Base-by-base conservation (phyloP, 2,888 invertebrate species). In the Parnassius smintheus region DNA sequence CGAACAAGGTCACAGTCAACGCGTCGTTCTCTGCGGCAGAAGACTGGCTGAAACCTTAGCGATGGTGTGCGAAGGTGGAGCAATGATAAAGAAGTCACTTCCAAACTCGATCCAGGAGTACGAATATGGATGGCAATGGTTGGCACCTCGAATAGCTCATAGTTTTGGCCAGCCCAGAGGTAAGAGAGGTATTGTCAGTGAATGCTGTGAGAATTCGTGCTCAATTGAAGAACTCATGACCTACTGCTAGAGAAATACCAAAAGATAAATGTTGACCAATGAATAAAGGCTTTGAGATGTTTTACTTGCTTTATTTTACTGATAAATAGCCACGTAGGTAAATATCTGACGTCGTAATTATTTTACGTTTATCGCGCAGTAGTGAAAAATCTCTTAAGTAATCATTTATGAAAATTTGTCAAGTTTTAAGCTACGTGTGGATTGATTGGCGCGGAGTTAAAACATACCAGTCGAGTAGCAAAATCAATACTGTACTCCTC, bases 171-270 rank as follows among this genome's bases (percentile, higher is more conserved):
- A 42, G 18, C 9, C 44, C 9, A 68, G 70, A 52, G 61, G 65
- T 9, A 75, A 74, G 56, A 59, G 75, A 35, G 69, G 69, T 0
- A 66, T 74, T 1, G 69, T 71, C 2, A 67, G 66, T 2, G 76
- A 75, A 35, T 76, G 76, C 69, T 76, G 75, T 49, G 69, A 70
- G 9, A 70, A 71, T 8, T 63, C 68, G 2, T 75, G 74, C 62
- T 67, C 70, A 1, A 18, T 72, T 7, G 61, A 71, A 4, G 73
- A 73, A 44, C 61, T 76, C 22, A 59, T 70, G n/a, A 65, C 65
- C 7, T 75, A 75, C 62, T 76, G 75, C 61, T 73, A 66, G 65
- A 46, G 45, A n/a, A 1, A 49, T 58, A 35, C 4, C 7, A 35
- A 4, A 35, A 35, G 35, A 35, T 35, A 7, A 35, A 2, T 35